These are phyloP conservation scores for Blastobasis lacticolella DNA, from an alignment of 2,888 invertebrate genomes.

Conservation along the genomic window DNA sequence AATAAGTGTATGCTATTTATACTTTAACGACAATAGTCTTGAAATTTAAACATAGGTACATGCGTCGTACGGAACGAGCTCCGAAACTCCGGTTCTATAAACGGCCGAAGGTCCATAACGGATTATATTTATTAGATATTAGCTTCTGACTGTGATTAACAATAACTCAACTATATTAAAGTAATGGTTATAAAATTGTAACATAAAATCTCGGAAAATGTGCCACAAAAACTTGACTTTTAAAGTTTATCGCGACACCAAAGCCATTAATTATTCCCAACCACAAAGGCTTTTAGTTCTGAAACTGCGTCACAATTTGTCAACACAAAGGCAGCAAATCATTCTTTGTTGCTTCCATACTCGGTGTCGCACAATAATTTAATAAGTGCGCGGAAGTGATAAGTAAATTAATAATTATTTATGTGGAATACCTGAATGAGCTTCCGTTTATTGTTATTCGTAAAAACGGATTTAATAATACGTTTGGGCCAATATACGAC, in stretches of 20 bases:
- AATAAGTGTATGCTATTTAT: no score
- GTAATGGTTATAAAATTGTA: no score
- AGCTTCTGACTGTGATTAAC: no score
- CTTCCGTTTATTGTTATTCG: no score
- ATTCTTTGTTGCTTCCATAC: not conserved
- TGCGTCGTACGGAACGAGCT: not conserved
- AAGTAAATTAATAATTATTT: no score
- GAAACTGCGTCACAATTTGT: not conserved
- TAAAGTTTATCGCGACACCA: not conserved
- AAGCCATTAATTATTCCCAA: not conserved
- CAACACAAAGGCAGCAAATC: not conserved
- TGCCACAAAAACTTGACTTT: not conserved
- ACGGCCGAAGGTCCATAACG: not conserved
- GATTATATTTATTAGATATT: no score
- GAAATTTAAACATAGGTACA: not conserved
- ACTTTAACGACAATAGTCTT: no score
- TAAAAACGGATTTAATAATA: slow-evolving; percentile 25
- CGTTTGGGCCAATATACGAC: no score
- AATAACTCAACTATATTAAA: no score
- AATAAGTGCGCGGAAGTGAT: no score
- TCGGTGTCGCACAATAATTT: not conserved
- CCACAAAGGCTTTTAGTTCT: not conserved
- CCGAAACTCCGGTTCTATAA: not conserved
- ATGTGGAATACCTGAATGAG: no score
- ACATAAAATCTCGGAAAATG: not conserved